Percentiles rank a stretch among this genome's conserved stretches.
phyloP scores from a whole-genome alignment of 2,113 vertebrate genomes.

The Anolis sagrei region DNA sequence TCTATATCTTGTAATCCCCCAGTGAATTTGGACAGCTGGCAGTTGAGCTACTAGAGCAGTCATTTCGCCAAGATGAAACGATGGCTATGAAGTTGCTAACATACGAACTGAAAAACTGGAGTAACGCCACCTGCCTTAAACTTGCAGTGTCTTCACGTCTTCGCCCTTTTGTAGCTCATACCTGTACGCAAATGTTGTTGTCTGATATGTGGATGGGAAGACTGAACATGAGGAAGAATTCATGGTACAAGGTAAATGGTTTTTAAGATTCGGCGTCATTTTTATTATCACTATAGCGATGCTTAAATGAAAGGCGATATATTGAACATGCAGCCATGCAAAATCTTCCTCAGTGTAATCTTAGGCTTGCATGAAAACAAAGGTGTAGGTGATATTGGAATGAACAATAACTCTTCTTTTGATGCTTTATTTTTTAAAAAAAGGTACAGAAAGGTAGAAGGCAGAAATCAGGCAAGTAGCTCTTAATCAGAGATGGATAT shows the following conservation, averaged over 20 bases:
- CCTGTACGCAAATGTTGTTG: conserved; percentile 96
- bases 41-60: conserved; percentile 95
- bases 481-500: conserved; percentile 64
- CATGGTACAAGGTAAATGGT: conserved; percentile 96
- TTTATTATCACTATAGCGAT: background rate
- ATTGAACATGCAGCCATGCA: conserved; percentile 24
- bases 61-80: conserved; percentile 97
- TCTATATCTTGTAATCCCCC: background rate
- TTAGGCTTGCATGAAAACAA: conserved; percentile 56
- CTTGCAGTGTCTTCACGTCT: conserved; percentile 95
- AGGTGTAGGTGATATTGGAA: conserved; percentile 49
- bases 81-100: conserved; percentile 99
- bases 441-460: conserved; percentile 77
- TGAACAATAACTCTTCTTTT: conserved; percentile 68
- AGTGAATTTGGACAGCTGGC: conserved; percentile 97
- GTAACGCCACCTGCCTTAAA: conserved; percentile 97
- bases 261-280: background rate
- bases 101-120: conserved; percentile 99
- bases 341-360: conserved; percentile 23
- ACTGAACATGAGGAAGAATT: conserved; percentile 99
- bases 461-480: conserved; percentile 75
- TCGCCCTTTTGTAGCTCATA: conserved; percentile 94
- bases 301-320: conserved; percentile 26
- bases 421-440: conserved; percentile 74
- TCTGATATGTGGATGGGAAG: conserved; percentile 99